A percentile compares a stretch with the other conserved stretches of the same genome.
Conservation (phyloP, 2,888 invertebrate genomes). For the Xylocampa areola region DNA sequence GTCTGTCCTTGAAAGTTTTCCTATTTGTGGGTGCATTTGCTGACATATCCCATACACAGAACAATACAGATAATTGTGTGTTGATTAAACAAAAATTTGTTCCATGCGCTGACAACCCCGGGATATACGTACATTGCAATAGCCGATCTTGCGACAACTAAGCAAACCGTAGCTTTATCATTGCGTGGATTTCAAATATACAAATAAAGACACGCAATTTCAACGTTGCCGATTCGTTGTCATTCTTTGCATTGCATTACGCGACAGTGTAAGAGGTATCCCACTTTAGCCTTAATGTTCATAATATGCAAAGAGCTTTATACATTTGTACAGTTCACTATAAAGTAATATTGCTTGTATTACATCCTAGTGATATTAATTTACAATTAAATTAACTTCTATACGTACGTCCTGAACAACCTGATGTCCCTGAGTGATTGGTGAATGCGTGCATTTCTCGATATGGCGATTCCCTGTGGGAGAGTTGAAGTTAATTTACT, state of each 20-base stretch:
- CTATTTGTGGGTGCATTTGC: too few relatives aligned
- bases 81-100: too few relatives aligned
- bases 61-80: too few relatives aligned
- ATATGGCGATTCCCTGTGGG: constrained; percentile 83
- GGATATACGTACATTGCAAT: too few relatives aligned
- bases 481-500: constrained; percentile 37
- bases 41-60: too few relatives aligned
- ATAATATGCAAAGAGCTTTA: constrained; percentile 74
- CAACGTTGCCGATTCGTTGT: neutral
- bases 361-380: constrained; percentile 86
- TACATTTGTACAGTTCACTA: constrained; percentile 81
- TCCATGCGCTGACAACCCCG: too few relatives aligned
- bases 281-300: constrained; percentile 59
- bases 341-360: constrained; percentile 85
- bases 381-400: constrained; percentile 78
- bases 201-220: too few relatives aligned
- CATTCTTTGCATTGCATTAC: constrained; percentile 24
- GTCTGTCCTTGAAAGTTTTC: too few relatives aligned
- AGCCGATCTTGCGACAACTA: too few relatives aligned
- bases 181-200: too few relatives aligned
- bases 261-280: constrained; percentile 68
- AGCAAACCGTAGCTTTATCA: too few relatives aligned
- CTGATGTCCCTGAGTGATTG: constrained; percentile 84
- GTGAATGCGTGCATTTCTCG: constrained; percentile 82
- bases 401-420: constrained; percentile 85